Evolutionary conservation across 92 coral and sea anemone genomes (phyloP).

Genomic region (Zoanthus sociatus): DNA sequence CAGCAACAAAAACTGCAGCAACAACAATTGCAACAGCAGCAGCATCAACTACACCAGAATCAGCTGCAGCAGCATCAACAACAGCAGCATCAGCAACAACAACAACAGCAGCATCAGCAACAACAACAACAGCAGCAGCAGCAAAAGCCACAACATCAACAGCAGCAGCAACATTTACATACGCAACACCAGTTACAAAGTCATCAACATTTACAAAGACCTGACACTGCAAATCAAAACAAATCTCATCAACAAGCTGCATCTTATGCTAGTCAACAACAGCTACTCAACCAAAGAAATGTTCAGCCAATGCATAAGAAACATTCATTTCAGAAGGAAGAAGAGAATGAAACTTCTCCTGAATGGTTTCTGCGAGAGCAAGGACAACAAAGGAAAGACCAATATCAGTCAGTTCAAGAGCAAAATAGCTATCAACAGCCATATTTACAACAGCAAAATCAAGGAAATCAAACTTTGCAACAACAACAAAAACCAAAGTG

Average conservation of each 20-base stretch:
- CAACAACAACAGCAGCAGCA: slow-evolving; percentile 55
- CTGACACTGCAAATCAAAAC: not conserved
- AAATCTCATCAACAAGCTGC: slow-evolving; percentile 20
- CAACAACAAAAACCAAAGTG: slow-evolving; percentile 48
- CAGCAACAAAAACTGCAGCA: slow-evolving; percentile 49
- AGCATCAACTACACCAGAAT: not conserved
- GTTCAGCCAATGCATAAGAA: slow-evolving; percentile 3
- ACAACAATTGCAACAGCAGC: not conserved
- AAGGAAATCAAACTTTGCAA: slow-evolving; percentile 5
- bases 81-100: not conserved
- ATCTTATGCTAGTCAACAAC: not conserved
- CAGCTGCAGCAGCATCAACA: not conserved
- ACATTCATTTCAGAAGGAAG: not conserved
- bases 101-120: slow-evolving; percentile 27
- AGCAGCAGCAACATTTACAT: slow-evolving; percentile 25
- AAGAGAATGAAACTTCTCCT: not conserved
- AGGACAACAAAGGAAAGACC: not conserved
- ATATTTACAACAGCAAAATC: slow-evolving; percentile 16
- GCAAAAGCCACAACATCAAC: slow-evolving; percentile 41
- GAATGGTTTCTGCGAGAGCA: slow-evolving; percentile 11
- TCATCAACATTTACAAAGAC: slow-evolving; percentile 36
- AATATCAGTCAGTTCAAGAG: not conserved
- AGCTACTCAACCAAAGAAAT: slow-evolving; percentile 37
- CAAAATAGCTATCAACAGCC: slow-evolving; percentile 30
- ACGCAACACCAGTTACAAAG: slow-evolving; percentile 36